phyloP scores from a whole-genome alignment of 2,797 vertebrate species.

The Acanthurus lineatus region DNA sequence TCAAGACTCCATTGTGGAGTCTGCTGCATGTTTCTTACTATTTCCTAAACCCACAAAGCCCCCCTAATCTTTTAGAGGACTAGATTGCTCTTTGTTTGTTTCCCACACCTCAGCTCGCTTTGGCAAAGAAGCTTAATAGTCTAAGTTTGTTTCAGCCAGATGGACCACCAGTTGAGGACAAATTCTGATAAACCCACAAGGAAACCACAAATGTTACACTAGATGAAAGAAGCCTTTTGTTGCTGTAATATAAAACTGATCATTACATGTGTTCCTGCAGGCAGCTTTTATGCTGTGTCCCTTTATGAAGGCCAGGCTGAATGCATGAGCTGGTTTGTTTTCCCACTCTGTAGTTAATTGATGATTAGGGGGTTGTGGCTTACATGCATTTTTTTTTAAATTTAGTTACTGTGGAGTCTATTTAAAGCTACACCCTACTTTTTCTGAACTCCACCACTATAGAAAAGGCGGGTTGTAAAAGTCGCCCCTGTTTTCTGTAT shows the following conservation, averaged over 20 bases:
- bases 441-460: background rate
- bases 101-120: slow-evolving; percentile 56
- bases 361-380: slow-evolving; percentile 35
- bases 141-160: slow-evolving; percentile 68
- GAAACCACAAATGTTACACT: slow-evolving; percentile 21
- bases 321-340: slow-evolving; percentile 23
- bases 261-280: slow-evolving; percentile 33
- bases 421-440: slow-evolving; percentile 48
- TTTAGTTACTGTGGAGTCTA: slow-evolving; percentile 32
- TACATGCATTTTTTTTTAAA: slow-evolving; percentile 13
- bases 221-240: slow-evolving; percentile 39
- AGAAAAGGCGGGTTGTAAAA: slow-evolving; percentile 39
- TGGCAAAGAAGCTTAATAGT: slow-evolving; percentile 77
- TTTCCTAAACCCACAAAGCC: slow-evolving; percentile 56
- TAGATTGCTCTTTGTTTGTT: slow-evolving; percentile 72
- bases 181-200: slow-evolving; percentile 46
- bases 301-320: slow-evolving; percentile 11
- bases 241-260: slow-evolving; percentile 20
- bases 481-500: slow-evolving; percentile 37
- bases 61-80: slow-evolving; percentile 60
- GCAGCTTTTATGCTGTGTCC: background rate
- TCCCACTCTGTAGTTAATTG: slow-evolving; percentile 25
- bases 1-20: slow-evolving; percentile 17
- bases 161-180: slow-evolving; percentile 54
- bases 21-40: slow-evolving; percentile 26